A percentile compares a stretch with the other conserved stretches of the same genome.
phyloP scores from a whole-genome alignment of 2,888 invertebrate species.

The Nemoura dubitans region DNA sequence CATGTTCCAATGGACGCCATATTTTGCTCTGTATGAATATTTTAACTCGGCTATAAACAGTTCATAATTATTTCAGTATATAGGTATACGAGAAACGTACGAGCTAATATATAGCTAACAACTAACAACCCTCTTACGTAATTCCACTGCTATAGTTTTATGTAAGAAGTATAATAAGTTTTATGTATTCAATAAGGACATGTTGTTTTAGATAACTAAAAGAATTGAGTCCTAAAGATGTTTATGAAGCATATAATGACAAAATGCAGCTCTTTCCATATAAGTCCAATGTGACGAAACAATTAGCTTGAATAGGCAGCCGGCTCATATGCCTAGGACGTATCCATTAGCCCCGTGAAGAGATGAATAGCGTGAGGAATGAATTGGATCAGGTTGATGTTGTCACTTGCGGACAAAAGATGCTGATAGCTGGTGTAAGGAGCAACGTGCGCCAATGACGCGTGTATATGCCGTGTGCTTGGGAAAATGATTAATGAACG shows the following conservation, averaged over 20 bases:
- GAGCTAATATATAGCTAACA: no score
- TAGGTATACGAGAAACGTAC: background rate
- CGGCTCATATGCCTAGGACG: background rate
- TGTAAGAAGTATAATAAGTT: no score
- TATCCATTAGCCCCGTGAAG: background rate
- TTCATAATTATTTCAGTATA: background rate
- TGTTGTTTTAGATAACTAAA: no score
- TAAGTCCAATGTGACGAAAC: background rate
- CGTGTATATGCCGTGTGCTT: background rate
- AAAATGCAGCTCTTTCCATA: no score
- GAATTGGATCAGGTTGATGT: constrained; percentile 17
- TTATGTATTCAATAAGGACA: no score
- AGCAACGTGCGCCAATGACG: background rate
- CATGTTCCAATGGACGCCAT: background rate
- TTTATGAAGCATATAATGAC: no score
- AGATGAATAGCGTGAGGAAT: constrained; percentile 28
- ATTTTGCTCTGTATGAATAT: no score
- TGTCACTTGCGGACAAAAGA: constrained; percentile 14
- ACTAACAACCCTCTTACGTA: no score
- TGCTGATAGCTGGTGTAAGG: background rate
- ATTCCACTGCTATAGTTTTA: no score
- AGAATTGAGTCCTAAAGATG: no score
- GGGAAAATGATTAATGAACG: background rate
- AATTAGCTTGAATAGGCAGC: constrained; percentile 14
- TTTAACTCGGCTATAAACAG: background rate